These are phyloP conservation scores for Manis pentadactyla DNA, from an alignment of 2,797 vertebrate species.

Conservation along the genomic window DNA sequence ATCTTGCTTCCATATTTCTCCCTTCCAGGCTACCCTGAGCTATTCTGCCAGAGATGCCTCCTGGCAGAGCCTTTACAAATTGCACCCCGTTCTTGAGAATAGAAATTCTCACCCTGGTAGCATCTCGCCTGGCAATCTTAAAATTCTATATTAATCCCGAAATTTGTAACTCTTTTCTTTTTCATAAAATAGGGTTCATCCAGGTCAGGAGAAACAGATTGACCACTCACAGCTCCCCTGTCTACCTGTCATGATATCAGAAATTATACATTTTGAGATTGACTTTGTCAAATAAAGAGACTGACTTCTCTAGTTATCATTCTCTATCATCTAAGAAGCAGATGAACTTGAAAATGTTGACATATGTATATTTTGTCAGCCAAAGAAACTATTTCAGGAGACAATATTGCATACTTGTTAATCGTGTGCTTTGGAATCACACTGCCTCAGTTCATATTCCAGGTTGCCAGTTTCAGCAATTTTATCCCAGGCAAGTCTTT, in stretches of 20 bases:
- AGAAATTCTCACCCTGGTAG: conserved; percentile 40
- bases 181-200: conserved; percentile 9
- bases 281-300: conserved; percentile 30
- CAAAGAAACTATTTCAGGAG: conserved; percentile 76
- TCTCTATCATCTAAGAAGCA: conserved; percentile 57
- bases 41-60: background rate
- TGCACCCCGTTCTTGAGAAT: background rate
- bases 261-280: conserved; percentile 49
- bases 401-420: conserved; percentile 67
- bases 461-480: conserved; percentile 50
- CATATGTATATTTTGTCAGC: conserved; percentile 75
- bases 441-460: background rate
- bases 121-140: conserved; percentile 54
- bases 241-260: background rate
- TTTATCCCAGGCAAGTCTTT: conserved; percentile 54
- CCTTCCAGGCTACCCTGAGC: background rate
- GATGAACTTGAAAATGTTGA: conserved; percentile 67
- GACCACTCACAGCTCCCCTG: background rate
- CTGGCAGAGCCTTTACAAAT: conserved; percentile 25
- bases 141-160: conserved; percentile 38
- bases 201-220: background rate
- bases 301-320: conserved; percentile 49
- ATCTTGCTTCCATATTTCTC: background rate
- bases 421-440: conserved; percentile 48
- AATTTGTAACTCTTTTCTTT: conserved; percentile 17